phyloP scores from a whole-genome alignment of 2,113 vertebrate genomes.

The Phalacrocorax carbo region DNA sequence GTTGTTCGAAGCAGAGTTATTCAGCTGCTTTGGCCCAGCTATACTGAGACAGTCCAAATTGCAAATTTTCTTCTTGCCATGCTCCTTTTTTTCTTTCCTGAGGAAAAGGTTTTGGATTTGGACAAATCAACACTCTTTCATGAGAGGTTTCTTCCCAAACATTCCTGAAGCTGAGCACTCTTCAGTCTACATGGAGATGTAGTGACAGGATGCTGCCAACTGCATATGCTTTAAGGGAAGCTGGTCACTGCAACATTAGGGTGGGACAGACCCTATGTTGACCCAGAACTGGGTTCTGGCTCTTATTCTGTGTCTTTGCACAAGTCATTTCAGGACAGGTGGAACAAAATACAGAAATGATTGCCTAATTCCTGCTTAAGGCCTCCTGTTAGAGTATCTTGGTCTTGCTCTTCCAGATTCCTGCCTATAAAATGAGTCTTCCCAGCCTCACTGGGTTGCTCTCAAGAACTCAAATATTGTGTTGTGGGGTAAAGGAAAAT shows the following conservation, averaged over 20 bases:
- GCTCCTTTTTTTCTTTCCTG: background rate
- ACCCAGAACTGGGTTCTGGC: background rate
- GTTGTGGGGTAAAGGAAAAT: background rate
- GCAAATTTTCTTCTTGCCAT: background rate
- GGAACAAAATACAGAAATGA: background rate
- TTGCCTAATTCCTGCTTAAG: background rate
- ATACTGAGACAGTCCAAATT: background rate
- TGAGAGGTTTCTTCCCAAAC: background rate
- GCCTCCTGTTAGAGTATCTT: background rate
- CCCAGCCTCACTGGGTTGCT: background rate
- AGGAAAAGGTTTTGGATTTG: background rate
- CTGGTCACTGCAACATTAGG: background rate
- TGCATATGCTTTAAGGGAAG: background rate
- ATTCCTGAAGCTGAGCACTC: background rate
- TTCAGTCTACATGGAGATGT: background rate
- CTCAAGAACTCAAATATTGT: background rate
- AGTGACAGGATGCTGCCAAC: background rate
- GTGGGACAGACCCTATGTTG: background rate
- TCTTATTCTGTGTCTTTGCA: background rate
- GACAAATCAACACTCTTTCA: background rate
- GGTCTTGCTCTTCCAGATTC: background rate
- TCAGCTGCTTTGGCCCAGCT: background rate
- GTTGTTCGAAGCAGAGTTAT: background rate
- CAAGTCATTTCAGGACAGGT: background rate
- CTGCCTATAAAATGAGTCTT: background rate